Evolutionary conservation across 2,888 invertebrate species (phyloP), one percentile per base, ranked within the genome.

Genomic region (Augiades crinisus): DNA sequence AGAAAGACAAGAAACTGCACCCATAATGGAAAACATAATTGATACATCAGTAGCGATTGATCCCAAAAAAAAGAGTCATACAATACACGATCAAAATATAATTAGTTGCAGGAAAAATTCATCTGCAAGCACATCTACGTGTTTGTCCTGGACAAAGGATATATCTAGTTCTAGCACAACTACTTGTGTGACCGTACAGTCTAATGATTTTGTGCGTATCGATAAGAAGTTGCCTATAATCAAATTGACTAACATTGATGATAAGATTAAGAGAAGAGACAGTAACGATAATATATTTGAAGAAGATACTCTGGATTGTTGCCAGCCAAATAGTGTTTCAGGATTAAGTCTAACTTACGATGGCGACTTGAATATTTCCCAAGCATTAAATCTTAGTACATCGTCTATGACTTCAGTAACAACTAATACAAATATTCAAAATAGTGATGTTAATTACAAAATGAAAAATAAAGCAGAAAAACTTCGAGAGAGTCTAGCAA

Each of bases 71-170:
- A n/a, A n/a, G n/a, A 30, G 5, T 5, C 4, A 30, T 3, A 5
- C 30, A 43, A 17, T 16, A 17, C 27, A 16, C 16, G 17, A 17
- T n/a, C 2, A 10, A 27, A 19, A 8, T 22, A 34, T 33, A n/a
- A n/a, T 22, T n/a, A 16, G 7, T 22, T 31, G 30, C 13, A 33
- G 49, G 13, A 49, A 24, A 41, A 34, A 13, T 27, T 49, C 49
- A 6, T 14, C 79, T 0, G n/a, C 62, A 8, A 73, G 73, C 33
- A 56, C 36, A 4, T 78, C 82, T 0, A 68, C 71, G 16, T 60
- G 60, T 14, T 57, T 73, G 0, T 84, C 84, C 0, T 88, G 86
- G 85, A 80, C 78, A 1, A 79, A 68, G 58, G 79, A 85, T 37
- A 80, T 87, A 50, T 83, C 84, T 0, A 75, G 70, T 27, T 79